Evolutionary conservation across 2,113 vertebrate genomes (phyloP).

Genomic region (Indicator indicator): DNA sequence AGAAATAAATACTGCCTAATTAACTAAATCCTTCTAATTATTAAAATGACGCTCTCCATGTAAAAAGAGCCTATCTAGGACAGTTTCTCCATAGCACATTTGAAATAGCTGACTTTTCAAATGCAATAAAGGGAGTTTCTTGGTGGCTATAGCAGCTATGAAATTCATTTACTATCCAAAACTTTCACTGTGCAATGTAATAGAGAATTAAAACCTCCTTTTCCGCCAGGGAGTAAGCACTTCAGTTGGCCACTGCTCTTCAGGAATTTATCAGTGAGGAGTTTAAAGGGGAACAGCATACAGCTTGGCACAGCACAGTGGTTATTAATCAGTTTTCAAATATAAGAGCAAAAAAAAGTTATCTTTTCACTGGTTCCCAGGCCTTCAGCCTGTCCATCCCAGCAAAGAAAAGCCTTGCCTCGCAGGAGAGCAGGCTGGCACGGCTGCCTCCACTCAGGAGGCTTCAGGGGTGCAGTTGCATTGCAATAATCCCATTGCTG

Average conservation of each 20-base stretch:
- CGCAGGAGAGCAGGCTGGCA: not conserved
- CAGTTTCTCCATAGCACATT: not conserved
- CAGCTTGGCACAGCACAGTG: not conserved
- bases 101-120: not conserved
- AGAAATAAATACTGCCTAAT: not conserved
- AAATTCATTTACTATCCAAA: slow-evolving; percentile 3
- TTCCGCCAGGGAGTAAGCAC: not conserved
- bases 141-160: not conserved
- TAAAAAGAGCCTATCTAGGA: not conserved
- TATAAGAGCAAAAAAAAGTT: rapidly evolving
- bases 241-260: not conserved
- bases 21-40: not conserved
- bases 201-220: not conserved
- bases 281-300: not conserved
- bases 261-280: not conserved
- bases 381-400: not conserved
- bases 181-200: not conserved
- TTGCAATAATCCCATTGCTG: not conserved
- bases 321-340: not conserved
- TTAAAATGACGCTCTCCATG: not conserved
- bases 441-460: not conserved
- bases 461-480: not conserved
- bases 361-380: not conserved
- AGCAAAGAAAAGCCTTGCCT: not conserved
- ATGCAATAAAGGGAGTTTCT: not conserved